phyloP scores from a whole-genome alignment of 1,140 invertebrate species.

The Hyposmocoma kahamanoa region DNA sequence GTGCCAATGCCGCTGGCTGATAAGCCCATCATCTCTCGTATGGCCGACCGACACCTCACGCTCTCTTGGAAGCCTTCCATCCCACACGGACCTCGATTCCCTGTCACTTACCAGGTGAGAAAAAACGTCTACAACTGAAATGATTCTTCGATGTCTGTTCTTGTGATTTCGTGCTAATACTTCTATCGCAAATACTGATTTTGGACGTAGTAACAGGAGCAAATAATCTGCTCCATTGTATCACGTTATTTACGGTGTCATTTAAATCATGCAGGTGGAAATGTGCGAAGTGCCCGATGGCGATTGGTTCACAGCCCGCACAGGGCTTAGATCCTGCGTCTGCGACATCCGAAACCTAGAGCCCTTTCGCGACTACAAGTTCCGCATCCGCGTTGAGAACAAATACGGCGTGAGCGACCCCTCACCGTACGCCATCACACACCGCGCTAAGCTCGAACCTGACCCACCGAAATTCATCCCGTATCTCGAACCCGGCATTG shows the following conservation, averaged over 20 bases:
- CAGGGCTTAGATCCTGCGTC: slow-evolving; percentile 86
- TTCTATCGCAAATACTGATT: too few species aligned
- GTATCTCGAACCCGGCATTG: slow-evolving; percentile 85
- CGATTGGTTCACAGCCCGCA: slow-evolving; percentile 89
- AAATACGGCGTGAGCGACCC: slow-evolving; percentile 98
- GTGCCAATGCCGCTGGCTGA: slow-evolving; percentile 89
- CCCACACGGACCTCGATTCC: slow-evolving; percentile 83
- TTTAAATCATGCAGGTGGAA: slow-evolving; percentile 84
- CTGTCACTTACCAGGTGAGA: slow-evolving; percentile 88
- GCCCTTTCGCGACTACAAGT: slow-evolving; percentile 92
- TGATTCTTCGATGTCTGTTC: too few species aligned
- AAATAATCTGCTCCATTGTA: too few species aligned
- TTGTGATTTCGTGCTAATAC: too few species aligned
- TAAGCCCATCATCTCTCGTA: slow-evolving; percentile 89
- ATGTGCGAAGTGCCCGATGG: slow-evolving; percentile 92
- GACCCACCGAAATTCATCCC: slow-evolving; percentile 86
- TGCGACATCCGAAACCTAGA: slow-evolving; percentile 89
- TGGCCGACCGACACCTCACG: slow-evolving; percentile 89
- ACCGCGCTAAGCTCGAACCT: slow-evolving; percentile 85
- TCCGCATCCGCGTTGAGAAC: slow-evolving; percentile 95
- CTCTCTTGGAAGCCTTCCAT: slow-evolving; percentile 95
- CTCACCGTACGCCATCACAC: slow-evolving; percentile 89
- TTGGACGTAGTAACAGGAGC: too few species aligned
- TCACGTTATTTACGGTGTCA: too few species aligned
- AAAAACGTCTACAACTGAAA: too few species aligned